phyloP scores from a whole-genome alignment of 2,888 invertebrate species.

The Cyaniris semiargus region DNA sequence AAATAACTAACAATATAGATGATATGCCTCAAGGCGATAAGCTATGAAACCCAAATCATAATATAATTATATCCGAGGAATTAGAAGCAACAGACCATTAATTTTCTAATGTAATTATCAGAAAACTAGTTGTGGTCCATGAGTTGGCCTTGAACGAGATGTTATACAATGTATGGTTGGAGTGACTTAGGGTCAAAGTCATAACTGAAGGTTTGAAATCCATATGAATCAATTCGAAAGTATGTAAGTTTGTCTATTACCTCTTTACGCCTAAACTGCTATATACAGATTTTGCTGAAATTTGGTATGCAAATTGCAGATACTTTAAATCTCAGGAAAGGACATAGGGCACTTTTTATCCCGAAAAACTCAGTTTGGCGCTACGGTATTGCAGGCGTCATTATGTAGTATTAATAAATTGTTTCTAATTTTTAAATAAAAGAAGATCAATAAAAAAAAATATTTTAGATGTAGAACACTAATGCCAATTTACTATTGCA shows the following conservation, averaged over 20 bases:
- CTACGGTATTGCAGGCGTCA: too few relatives aligned
- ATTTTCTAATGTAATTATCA: constrained; percentile 43
- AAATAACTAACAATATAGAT: constrained; percentile 43
- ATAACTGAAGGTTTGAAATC: too few relatives aligned
- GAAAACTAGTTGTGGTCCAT: constrained; percentile 36
- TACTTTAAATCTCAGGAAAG: too few relatives aligned
- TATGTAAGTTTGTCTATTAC: too few relatives aligned
- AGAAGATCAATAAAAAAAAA: neutral
- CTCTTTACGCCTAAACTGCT: too few relatives aligned
- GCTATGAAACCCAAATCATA: constrained; percentile 41
- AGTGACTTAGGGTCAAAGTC: neutral
- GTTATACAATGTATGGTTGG: neutral
- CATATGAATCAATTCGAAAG: too few relatives aligned
- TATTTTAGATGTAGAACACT: neutral
- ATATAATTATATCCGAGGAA: constrained; percentile 45
- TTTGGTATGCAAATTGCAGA: too few relatives aligned
- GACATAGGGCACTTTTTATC: too few relatives aligned
- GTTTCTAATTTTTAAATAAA: neutral
- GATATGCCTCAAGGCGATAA: constrained; percentile 47
- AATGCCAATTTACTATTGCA: neutral
- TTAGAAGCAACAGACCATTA: constrained; percentile 41
- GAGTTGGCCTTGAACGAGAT: neutral
- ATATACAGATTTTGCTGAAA: too few relatives aligned
- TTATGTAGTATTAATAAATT: neutral
- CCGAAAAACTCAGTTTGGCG: too few relatives aligned